These are phyloP conservation scores for Drosophila pruinosa DNA, from an alignment of 1,140 invertebrate species.

Conservation along the genomic window DNA sequence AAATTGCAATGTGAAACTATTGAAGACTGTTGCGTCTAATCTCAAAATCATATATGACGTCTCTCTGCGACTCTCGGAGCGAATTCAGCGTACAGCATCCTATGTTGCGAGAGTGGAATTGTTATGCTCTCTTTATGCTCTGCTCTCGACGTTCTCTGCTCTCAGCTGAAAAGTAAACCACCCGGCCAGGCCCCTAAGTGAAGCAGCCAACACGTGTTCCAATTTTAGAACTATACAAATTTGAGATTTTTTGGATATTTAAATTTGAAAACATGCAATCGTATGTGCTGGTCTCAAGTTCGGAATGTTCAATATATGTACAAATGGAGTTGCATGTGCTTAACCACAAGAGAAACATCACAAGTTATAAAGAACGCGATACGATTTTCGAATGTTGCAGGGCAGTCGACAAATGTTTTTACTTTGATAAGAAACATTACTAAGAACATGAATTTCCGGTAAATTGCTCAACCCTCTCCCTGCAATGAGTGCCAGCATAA, in stretches of 20 bases:
- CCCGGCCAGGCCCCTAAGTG: conserved; percentile 49
- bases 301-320: neutral
- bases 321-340: too few relatives aligned
- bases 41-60: conserved; percentile 7
- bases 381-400: neutral
- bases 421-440: neutral
- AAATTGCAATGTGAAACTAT: too few relatives aligned
- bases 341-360: neutral
- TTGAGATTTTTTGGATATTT: neutral
- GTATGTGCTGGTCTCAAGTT: neutral
- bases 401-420: neutral
- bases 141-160: conserved; percentile 1
- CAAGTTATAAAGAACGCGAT: neutral
- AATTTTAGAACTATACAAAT: conserved; percentile 23
- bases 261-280: neutral
- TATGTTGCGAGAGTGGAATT: neutral
- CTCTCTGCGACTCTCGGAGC: conserved; percentile 10
- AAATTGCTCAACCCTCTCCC: neutral
- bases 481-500: too few relatives aligned
- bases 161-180: conserved; percentile 25
- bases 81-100: conserved; percentile 41
- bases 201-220: conserved; percentile 54
- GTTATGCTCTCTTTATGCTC: neutral
- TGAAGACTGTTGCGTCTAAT: conserved; percentile 2
- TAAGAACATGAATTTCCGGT: neutral